These are phyloP conservation scores for Mantis religiosa DNA, from an alignment of 2,888 invertebrate species.

Conservation along the genomic window DNA sequence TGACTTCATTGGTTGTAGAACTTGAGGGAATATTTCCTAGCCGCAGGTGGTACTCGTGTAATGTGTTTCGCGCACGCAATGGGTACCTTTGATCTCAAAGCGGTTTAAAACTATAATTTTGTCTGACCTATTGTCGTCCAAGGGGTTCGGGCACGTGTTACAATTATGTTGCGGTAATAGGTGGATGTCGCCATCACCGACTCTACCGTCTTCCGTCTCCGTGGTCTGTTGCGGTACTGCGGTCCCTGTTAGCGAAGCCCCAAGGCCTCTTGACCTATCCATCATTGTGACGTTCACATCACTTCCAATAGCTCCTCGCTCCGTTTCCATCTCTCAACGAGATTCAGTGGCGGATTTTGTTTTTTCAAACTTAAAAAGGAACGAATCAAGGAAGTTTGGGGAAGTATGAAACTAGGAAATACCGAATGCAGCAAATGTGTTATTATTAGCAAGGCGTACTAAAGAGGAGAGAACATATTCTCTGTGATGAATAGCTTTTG, in stretches of 20 bases:
- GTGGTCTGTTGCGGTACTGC: not conserved
- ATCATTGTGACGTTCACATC: slow-evolving; percentile 16
- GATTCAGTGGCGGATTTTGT: slow-evolving; percentile 4
- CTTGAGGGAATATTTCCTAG: not conserved
- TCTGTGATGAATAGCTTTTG: no score
- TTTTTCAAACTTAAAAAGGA: not conserved
- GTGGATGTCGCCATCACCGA: not conserved
- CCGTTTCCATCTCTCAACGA: not conserved
- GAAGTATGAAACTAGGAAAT: no score
- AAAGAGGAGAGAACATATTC: no score
- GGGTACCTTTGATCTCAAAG: not conserved
- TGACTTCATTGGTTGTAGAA: not conserved
- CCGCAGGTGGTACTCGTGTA: not conserved
- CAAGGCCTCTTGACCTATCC: slow-evolving; percentile 25
- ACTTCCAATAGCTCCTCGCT: slow-evolving; percentile 1
- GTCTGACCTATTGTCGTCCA: not conserved
- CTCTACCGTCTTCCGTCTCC: not conserved
- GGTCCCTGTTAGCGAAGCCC: not conserved
- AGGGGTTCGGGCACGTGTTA: not conserved
- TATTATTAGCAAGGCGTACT: no score
- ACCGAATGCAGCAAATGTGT: no score
- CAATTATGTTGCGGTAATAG: not conserved
- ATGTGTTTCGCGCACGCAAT: not conserved
- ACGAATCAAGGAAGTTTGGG: no score
- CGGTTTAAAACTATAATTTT: not conserved